Evolutionary conservation across 2,113 vertebrate species (phyloP), one percentile per base, ranked within the genome.

Genomic region (Seriola aureovittata): DNA sequence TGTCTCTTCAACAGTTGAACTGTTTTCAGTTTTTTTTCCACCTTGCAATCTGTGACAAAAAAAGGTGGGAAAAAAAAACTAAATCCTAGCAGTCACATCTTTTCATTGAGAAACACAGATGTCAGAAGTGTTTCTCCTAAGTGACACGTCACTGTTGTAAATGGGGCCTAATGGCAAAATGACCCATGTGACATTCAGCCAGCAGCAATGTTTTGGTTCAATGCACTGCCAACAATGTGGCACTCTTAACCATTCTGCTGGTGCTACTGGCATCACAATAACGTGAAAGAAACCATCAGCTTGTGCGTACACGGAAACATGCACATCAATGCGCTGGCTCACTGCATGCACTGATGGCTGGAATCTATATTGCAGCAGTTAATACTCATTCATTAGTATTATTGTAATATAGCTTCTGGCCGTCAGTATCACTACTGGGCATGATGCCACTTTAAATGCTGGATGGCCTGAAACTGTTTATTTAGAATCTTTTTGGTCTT

Each of bases 151-250:
- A 4, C 21, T 62, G 29, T 48, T 71, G 19, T 70, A 54, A 81
- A 75, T 76, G 17, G 67, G 8, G 16, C 25, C 17, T 67, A 17
- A 66, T 46, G 32, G 54, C n/a, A 25, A 48, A 70, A 55, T 84
- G 9, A 60, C 34, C 58, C 58, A 48, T 63, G 54, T 29, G 19
- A 66, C 29, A 63, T 16, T 62, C 59, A 64, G 13, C 58, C 70
- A 60, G 21, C 16, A 65, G 8, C 17, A 4, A 46, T 54, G 23
- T 29, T 54, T 52, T 46, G n/a, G 8, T 66, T 87, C 5, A 71
- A 8, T 64, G 7, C 40, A 58, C 16, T 50, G 48, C 57, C 55
- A 80, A 72, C 3, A 58, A 16, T 40, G 38, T 64, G 64, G 23
- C 50, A 64, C 8, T 50, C 4, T 14, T n/a, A 13, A 72, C 58